Conservation (phyloP, 2,888 invertebrate species). For the Cordilura impudica region DNA sequence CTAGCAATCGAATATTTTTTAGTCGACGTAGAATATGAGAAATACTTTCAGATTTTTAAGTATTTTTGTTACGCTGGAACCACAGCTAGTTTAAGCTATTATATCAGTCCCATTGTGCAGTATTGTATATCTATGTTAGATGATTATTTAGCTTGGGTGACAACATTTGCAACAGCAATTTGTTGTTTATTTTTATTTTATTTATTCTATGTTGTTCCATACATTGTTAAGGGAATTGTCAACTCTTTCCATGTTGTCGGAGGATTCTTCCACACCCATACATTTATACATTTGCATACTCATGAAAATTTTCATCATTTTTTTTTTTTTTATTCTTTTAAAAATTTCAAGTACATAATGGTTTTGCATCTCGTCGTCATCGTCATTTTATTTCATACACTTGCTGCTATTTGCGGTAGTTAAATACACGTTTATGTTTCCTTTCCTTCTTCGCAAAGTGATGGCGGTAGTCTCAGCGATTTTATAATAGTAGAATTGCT, state of each 20-base stretch:
- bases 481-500: neutral
- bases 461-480: neutral
- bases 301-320: neutral
- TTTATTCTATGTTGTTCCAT: neutral
- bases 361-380: conserved; percentile 36
- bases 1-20: too few species aligned
- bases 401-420: neutral
- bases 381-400: too few species aligned
- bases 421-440: neutral
- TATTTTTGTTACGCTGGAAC: too few species aligned
- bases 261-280: conserved; percentile 15
- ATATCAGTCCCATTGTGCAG: neutral
- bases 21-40: too few species aligned
- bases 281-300: too few species aligned
- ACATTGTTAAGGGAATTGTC: conserved; percentile 39
- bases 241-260: neutral
- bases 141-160: conserved; percentile 33
- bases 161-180: conserved; percentile 30
- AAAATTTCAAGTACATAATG: conserved; percentile 45
- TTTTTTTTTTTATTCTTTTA: neutral
- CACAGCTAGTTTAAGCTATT: too few species aligned
- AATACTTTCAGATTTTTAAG: too few species aligned
- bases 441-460: neutral
- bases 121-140: neutral
- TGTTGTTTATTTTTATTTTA: neutral